Conservation (phyloP, 2,888 invertebrate species). For the Heliconius erato region DNA sequence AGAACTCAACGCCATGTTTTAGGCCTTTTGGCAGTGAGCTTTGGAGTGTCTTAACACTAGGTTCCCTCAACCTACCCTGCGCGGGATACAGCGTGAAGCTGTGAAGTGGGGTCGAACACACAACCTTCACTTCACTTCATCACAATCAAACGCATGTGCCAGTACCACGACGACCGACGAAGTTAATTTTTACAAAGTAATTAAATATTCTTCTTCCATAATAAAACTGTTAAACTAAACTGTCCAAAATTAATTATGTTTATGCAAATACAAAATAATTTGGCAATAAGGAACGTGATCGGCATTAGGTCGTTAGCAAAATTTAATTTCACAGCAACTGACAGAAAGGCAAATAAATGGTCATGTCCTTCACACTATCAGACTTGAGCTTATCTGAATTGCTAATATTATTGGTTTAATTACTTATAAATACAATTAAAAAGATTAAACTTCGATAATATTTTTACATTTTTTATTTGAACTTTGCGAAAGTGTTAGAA, state of each 20-base stretch:
- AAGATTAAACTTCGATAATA: neutral
- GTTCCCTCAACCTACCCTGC: too few relatives aligned
- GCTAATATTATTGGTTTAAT: slow-evolving; percentile 63
- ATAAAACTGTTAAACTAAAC: slow-evolving; percentile 3
- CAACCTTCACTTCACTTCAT: too few relatives aligned
- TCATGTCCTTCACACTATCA: slow-evolving; percentile 75
- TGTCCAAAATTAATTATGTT: slow-evolving; percentile 41
- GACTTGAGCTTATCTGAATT: slow-evolving; percentile 75
- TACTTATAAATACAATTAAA: slow-evolving; percentile 20
- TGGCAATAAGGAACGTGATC: slow-evolving; percentile 69
- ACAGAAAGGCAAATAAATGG: slow-evolving; percentile 71
- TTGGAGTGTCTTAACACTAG: too few relatives aligned
- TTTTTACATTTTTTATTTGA: neutral
- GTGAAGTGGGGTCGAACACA: too few relatives aligned
- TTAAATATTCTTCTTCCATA: slow-evolving; percentile 13
- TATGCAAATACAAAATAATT: slow-evolving; percentile 51
- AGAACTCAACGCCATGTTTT: too few relatives aligned
- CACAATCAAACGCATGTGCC: too few relatives aligned
- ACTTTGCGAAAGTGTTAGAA: neutral
- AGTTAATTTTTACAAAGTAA: neutral
- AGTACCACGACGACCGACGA: too few relatives aligned
- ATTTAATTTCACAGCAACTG: slow-evolving; percentile 59
- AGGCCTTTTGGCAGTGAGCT: too few relatives aligned
- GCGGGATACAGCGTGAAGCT: too few relatives aligned
- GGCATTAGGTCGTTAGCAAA: slow-evolving; percentile 56